Evolutionary conservation across 2,888 invertebrate species (phyloP), one percentile per base, ranked within the genome.

Genomic region (Teleogryllus oceanicus): DNA sequence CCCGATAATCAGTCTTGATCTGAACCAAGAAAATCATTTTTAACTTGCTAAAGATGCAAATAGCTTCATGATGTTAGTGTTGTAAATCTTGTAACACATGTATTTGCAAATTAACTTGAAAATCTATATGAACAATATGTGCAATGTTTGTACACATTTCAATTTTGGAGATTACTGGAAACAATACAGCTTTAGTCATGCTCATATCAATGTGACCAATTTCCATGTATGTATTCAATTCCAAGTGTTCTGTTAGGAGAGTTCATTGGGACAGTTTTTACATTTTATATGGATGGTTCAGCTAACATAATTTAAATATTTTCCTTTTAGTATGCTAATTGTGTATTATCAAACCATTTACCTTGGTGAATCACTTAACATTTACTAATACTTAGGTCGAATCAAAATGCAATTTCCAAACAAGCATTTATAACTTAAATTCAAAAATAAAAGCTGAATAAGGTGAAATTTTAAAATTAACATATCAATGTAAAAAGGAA

Each of bases 141-240:
- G 62, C 62, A 62, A 62, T 62, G 62, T 62, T 62, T 62, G n/a
- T 62, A 62, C 13, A 62, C n/a, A 62, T 62, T 62, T 62, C 62
- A 62, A n/a, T 62, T n/a, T 37, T 37, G 5, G n/a, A 62, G 62
- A 62, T 18, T 62, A 13, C 4, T 62, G 37, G 62, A 62, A n/a
- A 62, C 16, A 62, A 62, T 62, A 62, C 37, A 62, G 62, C 62
- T 62, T 62, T 62, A 62, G 62, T 62, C 62, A 62, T 62, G 62
- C 62, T 62, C 62, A 62, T 62, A 62, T 62, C 62, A 62, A 62
- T 18, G 62, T 62, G 62, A 18, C 62, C 13, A 62, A n/a, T 62
- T 62, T 18, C 62, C n/a, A n/a, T 62, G 62, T 18, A 62, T 37
- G 37, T 37, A 37, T 37, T 37, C 37, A 37, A 37, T 37, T 37